Evolutionary conservation across 64 coral and sea anemone genomes (phyloP).

Genomic region (Hydrozoanthus tunicans): DNA sequence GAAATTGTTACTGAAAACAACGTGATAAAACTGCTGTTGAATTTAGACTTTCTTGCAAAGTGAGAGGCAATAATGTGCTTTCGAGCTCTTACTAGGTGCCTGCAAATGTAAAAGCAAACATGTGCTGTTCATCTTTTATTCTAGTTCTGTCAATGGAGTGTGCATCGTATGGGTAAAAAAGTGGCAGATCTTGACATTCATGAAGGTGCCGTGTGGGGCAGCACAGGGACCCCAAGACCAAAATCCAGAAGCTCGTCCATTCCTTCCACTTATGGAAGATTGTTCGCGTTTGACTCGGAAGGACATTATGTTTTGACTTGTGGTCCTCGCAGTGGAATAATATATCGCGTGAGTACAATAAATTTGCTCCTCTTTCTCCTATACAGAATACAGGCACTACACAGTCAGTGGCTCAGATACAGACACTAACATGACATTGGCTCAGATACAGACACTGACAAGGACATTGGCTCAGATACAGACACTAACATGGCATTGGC

Average conservation of each 20-base stretch:
- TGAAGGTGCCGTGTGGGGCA: slow-evolving; percentile 74
- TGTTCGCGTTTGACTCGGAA: slow-evolving; percentile 95
- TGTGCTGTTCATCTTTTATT: background rate
- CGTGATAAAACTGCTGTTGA: too few species aligned
- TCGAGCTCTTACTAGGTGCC: too few species aligned
- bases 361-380: background rate
- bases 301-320: slow-evolving; percentile 92
- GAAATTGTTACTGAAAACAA: too few species aligned
- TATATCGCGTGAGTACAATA: slow-evolving; percentile 74
- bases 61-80: too few species aligned
- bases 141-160: slow-evolving; percentile 92
- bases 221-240: background rate
- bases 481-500: too few species aligned
- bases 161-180: slow-evolving; percentile 92
- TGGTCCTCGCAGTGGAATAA: slow-evolving; percentile 72
- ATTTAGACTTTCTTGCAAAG: too few species aligned
- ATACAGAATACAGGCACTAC: too few species aligned
- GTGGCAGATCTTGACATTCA: slow-evolving; percentile 83
- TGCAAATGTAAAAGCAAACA: too few species aligned
- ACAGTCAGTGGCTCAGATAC: too few species aligned
- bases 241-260: slow-evolving; percentile 48
- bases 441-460: too few species aligned
- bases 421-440: too few species aligned
- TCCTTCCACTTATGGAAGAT: slow-evolving; percentile 65
- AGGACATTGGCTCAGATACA: too few species aligned